Conservation (phyloP, 2,888 invertebrate genomes). For the Muschampia plurimacula region DNA sequence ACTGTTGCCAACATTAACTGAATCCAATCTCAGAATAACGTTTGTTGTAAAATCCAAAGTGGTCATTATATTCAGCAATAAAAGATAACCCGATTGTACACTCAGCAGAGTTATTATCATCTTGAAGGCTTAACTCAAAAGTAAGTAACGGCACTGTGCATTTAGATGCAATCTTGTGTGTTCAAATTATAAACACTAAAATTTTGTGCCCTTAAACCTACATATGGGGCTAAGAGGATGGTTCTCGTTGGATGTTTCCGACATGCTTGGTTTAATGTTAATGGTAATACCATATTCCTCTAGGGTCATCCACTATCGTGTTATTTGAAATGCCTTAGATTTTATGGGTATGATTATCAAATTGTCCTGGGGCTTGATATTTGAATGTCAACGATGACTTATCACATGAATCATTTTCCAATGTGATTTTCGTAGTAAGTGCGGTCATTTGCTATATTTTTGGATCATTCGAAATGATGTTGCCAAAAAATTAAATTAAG, state of each 20-base stretch:
- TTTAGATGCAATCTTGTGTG: slow-evolving; percentile 4
- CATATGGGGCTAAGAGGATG: not conserved
- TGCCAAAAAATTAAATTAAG: no score
- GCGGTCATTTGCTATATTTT: no score
- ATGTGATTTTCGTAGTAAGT: no score
- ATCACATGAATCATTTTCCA: no score
- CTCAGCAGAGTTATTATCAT: not conserved
- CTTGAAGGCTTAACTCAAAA: not conserved
- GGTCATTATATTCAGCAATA: not conserved
- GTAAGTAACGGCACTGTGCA: not conserved
- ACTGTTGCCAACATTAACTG: not conserved
- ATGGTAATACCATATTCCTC: not conserved
- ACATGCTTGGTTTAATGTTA: no score
- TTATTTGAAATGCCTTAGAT: no score
- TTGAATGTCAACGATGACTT: no score
- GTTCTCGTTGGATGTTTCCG: no score
- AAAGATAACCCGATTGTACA: not conserved
- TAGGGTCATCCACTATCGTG: no score
- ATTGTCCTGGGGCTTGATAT: no score
- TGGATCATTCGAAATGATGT: no score
- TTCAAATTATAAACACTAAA: not conserved
- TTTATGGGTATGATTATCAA: no score
- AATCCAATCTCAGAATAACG: not conserved
- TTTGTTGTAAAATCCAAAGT: slow-evolving; percentile 4
- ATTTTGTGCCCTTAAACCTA: not conserved